Evolutionary conservation across 1,140 invertebrate genomes (phyloP).

Genomic region (Pseudoatta argentina): DNA sequence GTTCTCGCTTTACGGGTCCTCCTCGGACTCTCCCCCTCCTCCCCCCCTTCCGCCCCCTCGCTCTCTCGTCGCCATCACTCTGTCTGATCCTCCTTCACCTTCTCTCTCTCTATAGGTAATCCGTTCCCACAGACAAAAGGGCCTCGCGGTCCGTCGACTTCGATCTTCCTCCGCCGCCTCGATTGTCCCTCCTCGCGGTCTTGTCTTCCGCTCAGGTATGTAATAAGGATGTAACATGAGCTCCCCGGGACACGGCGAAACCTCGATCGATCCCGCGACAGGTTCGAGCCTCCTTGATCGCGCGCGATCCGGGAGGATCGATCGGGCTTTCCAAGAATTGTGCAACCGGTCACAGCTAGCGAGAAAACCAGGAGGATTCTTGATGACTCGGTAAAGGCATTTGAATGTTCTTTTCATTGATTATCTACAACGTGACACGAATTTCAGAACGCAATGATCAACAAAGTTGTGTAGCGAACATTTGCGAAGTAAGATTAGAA

Average conservation of each 20-base stretch:
- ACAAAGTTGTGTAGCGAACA: background rate
- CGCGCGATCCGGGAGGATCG: slow-evolving; percentile 52
- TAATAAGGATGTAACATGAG: slow-evolving; percentile 84
- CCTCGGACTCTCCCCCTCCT: no score
- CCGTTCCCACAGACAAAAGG: slow-evolving; percentile 85
- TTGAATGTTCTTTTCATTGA: background rate
- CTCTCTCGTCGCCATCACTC: slow-evolving; percentile 45
- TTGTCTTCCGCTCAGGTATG: slow-evolving; percentile 75
- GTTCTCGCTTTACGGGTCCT: slow-evolving; percentile 46
- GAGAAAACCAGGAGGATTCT: slow-evolving; percentile 33
- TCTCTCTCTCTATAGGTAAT: slow-evolving; percentile 77
- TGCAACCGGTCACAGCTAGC: background rate
- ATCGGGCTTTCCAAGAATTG: slow-evolving; percentile 69
- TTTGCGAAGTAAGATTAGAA: background rate
- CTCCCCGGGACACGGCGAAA: slow-evolving; percentile 77
- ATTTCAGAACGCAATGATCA: background rate
- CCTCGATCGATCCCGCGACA: slow-evolving; percentile 81
- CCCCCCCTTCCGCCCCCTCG: background rate
- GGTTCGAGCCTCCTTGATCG: slow-evolving; percentile 65
- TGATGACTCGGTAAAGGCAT: background rate
- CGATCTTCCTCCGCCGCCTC: slow-evolving; percentile 79
- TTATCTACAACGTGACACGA: background rate
- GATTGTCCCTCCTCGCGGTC: slow-evolving; percentile 74
- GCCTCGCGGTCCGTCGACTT: slow-evolving; percentile 83
- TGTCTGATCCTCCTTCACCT: slow-evolving; percentile 42